Conservation (phyloP, 2,113 vertebrate genomes). For the Podiceps cristatus region DNA sequence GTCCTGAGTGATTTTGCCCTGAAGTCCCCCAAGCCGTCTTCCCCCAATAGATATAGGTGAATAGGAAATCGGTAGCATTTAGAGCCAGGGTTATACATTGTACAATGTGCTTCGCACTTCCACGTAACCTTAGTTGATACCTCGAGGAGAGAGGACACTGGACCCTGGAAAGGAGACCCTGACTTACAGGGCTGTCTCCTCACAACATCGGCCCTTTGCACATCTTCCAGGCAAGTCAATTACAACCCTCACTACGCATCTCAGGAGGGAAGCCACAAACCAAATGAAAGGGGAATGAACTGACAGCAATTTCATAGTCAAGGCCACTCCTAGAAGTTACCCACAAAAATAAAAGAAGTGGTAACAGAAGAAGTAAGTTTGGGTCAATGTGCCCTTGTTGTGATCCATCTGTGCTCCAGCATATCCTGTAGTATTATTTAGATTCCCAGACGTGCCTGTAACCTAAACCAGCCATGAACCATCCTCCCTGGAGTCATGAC, state of each 20-base stretch:
- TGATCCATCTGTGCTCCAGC: background rate
- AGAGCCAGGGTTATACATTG: background rate
- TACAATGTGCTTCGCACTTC: background rate
- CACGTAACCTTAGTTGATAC: background rate
- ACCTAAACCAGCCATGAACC: constrained; percentile 12
- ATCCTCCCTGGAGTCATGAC: background rate
- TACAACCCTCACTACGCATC: background rate
- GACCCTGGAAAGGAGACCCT: background rate
- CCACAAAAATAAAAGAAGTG: background rate
- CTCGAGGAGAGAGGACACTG: background rate
- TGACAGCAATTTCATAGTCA: background rate
- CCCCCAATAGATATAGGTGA: background rate
- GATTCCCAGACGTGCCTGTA: background rate
- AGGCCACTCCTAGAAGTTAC: background rate
- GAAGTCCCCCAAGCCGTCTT: background rate
- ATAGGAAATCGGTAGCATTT: background rate
- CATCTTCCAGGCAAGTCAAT: background rate
- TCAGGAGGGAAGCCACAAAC: background rate
- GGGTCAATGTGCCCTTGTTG: constrained; percentile 9
- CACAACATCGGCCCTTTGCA: background rate
- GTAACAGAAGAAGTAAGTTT: background rate
- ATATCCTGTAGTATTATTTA: background rate
- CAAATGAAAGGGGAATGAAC: background rate
- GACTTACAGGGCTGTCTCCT: background rate
- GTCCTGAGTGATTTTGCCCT: background rate